Conservation (phyloP, 1,140 invertebrate genomes). For the Anoplolepis gracilipes region DNA sequence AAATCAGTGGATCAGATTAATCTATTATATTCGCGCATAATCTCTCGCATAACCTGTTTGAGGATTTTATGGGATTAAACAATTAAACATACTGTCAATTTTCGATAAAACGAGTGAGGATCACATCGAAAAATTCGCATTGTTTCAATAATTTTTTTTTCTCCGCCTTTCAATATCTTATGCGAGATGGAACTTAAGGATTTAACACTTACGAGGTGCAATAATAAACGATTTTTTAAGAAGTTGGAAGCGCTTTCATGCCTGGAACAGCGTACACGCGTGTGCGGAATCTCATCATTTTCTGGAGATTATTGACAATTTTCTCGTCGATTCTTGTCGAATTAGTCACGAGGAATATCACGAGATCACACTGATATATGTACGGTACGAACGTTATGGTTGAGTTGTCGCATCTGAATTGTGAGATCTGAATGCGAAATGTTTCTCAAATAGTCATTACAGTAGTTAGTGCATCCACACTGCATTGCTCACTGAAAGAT, state of each 20-base stretch:
- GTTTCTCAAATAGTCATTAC: not conserved
- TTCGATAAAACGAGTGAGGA: not conserved
- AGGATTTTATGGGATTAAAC: constrained; percentile 15
- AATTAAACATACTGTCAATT: not conserved
- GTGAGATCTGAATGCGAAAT: not conserved
- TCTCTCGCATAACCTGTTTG: constrained; percentile 62
- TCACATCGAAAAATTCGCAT: not conserved
- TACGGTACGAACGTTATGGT: constrained; percentile 1
- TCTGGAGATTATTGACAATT: not conserved
- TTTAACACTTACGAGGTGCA: constrained; percentile 39
- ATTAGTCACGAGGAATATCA: constrained; percentile 17
- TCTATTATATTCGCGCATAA: constrained; percentile 20
- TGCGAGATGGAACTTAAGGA: not conserved
- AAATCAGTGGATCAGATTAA: not conserved
- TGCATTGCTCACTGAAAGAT: constrained; percentile 35
- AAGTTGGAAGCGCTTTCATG: not conserved
- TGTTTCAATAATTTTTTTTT: not conserved
- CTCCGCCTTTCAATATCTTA: not conserved
- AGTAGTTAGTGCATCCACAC: constrained; percentile 24
- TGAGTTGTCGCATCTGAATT: constrained; percentile 40
- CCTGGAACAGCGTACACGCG: not conserved
- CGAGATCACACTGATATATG: not conserved
- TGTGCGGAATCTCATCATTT: not conserved
- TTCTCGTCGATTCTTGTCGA: not conserved
- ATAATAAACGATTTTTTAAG: constrained; percentile 8